These are phyloP conservation scores for Spodoptera litura DNA, from an alignment of 1,140 invertebrate species.

Conservation along the genomic window DNA sequence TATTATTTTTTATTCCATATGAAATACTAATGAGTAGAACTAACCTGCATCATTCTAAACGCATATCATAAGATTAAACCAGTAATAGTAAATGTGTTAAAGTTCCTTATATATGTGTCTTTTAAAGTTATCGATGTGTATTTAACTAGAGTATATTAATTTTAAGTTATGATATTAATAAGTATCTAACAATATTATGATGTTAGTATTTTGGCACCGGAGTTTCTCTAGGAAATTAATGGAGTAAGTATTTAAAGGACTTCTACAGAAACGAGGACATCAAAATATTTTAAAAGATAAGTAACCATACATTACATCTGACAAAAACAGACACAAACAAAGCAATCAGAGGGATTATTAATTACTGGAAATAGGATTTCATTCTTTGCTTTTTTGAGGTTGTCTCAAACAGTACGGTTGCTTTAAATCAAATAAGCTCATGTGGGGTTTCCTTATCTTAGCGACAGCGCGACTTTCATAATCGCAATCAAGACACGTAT, in stretches of 20 bases:
- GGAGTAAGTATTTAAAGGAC: neutral
- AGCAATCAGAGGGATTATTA: neutral
- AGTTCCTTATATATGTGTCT: conserved; percentile 42
- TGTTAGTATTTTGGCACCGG: conserved; percentile 35
- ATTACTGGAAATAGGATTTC: neutral
- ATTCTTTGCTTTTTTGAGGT: conserved; percentile 12
- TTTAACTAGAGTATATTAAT: conserved; percentile 41
- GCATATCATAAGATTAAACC: conserved; percentile 41
- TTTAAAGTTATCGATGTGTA: conserved; percentile 48
- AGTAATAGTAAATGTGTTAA: conserved; percentile 43
- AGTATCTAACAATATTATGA: neutral
- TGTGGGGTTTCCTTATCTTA: neutral
- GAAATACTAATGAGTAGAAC: conserved; percentile 32
- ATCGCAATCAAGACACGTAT: conserved; percentile 11
- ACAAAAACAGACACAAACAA: neutral
- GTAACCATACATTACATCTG: conserved; percentile 9
- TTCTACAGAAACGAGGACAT: conserved; percentile 9
- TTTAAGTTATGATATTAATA: conserved; percentile 11
- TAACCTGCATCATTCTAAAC: conserved; percentile 46
- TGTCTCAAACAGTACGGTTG: neutral
- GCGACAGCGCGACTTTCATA: neutral
- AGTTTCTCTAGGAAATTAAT: conserved; percentile 16
- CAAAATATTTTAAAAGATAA: conserved; percentile 26
- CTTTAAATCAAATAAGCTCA: neutral
- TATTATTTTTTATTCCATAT: conserved; percentile 32